phyloP scores from a whole-genome alignment of 1,140 invertebrate genomes.

The Pissodes strobi region DNA sequence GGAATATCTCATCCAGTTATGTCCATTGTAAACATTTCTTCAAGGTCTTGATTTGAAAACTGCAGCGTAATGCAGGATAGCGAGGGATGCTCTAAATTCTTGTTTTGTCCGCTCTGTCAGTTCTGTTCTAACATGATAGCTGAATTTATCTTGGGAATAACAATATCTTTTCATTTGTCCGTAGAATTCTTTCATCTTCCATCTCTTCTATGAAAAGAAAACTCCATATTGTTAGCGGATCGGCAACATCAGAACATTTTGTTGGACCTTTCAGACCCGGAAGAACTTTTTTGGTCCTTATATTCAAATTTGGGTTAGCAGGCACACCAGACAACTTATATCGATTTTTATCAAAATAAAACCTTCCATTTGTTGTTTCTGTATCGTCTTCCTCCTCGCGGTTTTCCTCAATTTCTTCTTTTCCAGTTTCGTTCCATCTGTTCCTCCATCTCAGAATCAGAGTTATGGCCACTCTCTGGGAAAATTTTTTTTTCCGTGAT shows the following conservation, averaged over 20 bases:
- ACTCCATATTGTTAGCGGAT: slow-evolving; percentile 3
- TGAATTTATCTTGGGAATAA: background rate
- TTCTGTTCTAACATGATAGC: background rate
- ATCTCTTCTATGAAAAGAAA: slow-evolving; percentile 1
- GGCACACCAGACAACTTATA: too few species aligned
- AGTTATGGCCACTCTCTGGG: background rate
- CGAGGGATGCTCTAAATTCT: slow-evolving; percentile 14
- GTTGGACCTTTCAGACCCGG: too few species aligned
- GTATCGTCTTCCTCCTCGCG: background rate
- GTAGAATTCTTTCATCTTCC: slow-evolving; percentile 1
- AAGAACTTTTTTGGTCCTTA: too few species aligned
- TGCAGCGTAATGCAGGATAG: slow-evolving; percentile 2
- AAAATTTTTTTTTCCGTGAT: background rate
- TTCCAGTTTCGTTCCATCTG: too few species aligned
- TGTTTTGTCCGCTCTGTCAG: background rate
- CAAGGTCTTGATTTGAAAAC: slow-evolving; percentile 20
- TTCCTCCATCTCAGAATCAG: too few species aligned
- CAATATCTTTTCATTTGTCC: slow-evolving; percentile 5
- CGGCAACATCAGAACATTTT: slow-evolving; percentile 1
- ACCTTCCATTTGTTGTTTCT: too few species aligned
- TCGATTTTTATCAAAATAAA: too few species aligned
- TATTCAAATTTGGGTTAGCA: too few species aligned
- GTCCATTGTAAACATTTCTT: too few species aligned
- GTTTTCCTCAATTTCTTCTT: too few species aligned
- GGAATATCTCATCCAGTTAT: too few species aligned